Conservation (phyloP, 2,888 invertebrate species). For the Slavum lentiscoides region DNA sequence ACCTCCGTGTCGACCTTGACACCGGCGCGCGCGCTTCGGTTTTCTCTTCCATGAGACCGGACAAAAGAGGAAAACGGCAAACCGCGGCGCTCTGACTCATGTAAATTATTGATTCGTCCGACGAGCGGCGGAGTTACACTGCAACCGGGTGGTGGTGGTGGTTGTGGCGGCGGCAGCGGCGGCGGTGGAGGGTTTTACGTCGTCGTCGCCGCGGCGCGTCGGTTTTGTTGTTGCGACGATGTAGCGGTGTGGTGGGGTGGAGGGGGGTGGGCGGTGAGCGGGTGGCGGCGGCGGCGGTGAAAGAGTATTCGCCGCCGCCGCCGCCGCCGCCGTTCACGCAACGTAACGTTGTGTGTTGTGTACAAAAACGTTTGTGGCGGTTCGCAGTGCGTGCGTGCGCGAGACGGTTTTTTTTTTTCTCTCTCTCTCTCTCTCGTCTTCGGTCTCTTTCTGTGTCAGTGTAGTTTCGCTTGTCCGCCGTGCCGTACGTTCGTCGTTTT, state of each 20-base stretch:
- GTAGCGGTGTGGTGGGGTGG: too few relatives aligned
- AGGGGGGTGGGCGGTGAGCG: too few relatives aligned
- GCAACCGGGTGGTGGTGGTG: not conserved
- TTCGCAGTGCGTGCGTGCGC: not conserved
- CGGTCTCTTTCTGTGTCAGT: conserved; percentile 48
- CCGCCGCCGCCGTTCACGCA: conserved; percentile 17
- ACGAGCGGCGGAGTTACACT: not conserved
- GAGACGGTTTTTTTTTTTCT: conserved; percentile 15
- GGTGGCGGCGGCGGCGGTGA: not conserved
- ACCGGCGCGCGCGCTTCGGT: conserved; percentile 9
- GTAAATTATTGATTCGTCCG: conserved; percentile 52
- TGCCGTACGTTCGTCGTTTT: not conserved
- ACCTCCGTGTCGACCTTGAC: conserved; percentile 26
- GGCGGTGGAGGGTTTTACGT: not conserved
- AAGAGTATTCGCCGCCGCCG: conserved; percentile 1
- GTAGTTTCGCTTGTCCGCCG: conserved; percentile 34
- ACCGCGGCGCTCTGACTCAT: conserved; percentile 44
- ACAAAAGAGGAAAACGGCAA: conserved; percentile 42
- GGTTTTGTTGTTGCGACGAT: not conserved
- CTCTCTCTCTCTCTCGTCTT: too few relatives aligned
- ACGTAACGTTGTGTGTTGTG: conserved; percentile 19
- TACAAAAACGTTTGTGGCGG: not conserved
- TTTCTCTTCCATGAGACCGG: conserved; percentile 50
- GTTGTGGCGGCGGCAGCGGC: not conserved
- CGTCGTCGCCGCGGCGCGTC: not conserved